These are phyloP conservation scores for Sitta carolinensis DNA, from an alignment of 2,797 vertebrate genomes.

Conservation along the genomic window DNA sequence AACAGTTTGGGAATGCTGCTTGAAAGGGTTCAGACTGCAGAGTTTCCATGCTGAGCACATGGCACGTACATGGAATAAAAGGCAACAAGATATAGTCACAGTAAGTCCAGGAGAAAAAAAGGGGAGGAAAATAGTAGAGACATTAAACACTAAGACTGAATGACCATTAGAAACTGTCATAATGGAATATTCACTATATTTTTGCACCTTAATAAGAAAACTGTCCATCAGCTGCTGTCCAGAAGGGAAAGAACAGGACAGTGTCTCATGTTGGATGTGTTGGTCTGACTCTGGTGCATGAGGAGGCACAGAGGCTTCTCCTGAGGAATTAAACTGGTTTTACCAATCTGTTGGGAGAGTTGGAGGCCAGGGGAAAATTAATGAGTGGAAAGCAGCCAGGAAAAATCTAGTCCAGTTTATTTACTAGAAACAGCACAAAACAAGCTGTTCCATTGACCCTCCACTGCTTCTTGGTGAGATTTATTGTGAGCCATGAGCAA, in stretches of 20 bases:
- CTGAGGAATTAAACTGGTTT: slow-evolving; percentile 1
- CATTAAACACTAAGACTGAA: not conserved
- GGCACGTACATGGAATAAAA: not conserved
- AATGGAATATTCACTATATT: not conserved
- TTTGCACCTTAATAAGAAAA: not conserved
- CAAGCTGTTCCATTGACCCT: slow-evolving; percentile 43
- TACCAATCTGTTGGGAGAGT: not conserved
- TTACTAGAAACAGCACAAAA: slow-evolving; percentile 59
- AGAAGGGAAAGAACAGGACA: not conserved
- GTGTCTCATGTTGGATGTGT: rapidly evolving
- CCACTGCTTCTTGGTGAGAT: slow-evolving; percentile 48
- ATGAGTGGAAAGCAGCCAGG: slow-evolving; percentile 56
- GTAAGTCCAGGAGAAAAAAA: not conserved
- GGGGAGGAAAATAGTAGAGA: not conserved
- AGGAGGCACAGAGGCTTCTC: not conserved
- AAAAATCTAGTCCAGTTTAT: slow-evolving; percentile 51
- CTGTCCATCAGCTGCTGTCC: not conserved
- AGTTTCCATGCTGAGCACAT: not conserved
- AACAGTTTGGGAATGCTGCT: not conserved
- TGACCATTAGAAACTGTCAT: not conserved
- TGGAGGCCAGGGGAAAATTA: slow-evolving; percentile 32
- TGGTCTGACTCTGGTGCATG: not conserved
- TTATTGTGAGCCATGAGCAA: slow-evolving; percentile 50
- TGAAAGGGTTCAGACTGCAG: not conserved
- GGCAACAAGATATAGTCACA: not conserved